Evolutionary conservation across 2,797 vertebrate species (phyloP).

Genomic region (Pseudochaenichthys georgianus): DNA sequence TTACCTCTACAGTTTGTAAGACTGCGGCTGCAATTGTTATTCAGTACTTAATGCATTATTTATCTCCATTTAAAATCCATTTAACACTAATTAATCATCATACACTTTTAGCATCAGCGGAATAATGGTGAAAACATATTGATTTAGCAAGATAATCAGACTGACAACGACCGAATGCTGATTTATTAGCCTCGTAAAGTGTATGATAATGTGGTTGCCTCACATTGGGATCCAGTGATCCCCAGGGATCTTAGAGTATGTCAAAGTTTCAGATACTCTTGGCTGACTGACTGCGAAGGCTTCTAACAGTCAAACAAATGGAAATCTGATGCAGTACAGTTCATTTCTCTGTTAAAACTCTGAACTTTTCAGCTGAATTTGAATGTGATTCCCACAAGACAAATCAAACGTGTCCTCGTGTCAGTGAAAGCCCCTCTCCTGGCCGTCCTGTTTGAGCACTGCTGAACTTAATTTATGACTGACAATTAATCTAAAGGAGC

Average conservation of each 20-base stretch:
- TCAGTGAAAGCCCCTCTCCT: constrained; percentile 45
- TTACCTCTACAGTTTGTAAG: constrained; percentile 9
- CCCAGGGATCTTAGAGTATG: constrained; percentile 24
- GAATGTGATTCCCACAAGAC: constrained; percentile 45
- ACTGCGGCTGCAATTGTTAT: constrained; percentile 49
- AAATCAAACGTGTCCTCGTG: constrained; percentile 48
- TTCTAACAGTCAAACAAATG: constrained; percentile 49
- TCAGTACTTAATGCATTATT: constrained; percentile 58
- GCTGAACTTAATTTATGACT: constrained; percentile 76
- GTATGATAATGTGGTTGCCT: constrained; percentile 38
- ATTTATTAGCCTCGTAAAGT: constrained; percentile 48
- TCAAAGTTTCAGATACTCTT: constrained; percentile 27
- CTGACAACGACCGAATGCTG: constrained; percentile 48
- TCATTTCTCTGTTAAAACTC: constrained; percentile 29
- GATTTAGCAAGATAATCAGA: constrained; percentile 66
- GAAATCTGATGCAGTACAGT: constrained; percentile 49
- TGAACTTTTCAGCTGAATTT: constrained; percentile 50
- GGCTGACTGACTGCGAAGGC: constrained; percentile 22
- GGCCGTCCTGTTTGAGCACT: constrained; percentile 34
- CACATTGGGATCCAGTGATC: neutral
- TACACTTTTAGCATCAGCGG: constrained; percentile 49
- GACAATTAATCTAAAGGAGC: constrained; percentile 82
- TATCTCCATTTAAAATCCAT: constrained; percentile 71
- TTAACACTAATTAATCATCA: constrained; percentile 64
- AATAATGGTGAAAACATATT: constrained; percentile 47